Base-by-base conservation (phyloP, 2,888 invertebrate species). In the Tricholauxania praeusta region DNA sequence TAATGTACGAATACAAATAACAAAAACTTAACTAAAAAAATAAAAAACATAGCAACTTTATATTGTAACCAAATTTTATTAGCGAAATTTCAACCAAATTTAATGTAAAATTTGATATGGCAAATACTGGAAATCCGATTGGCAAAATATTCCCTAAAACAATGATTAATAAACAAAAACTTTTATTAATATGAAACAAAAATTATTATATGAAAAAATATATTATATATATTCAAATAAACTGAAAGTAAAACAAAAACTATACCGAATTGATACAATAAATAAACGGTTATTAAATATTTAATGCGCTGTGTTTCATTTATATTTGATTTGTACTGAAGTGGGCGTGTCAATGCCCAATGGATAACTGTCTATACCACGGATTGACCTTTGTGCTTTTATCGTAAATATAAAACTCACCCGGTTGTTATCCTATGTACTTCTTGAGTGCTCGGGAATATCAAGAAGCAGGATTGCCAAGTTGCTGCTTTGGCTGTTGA, bases 231-330 rank as follows among this genome's bases (percentile, higher is more conserved):
- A 74, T 74, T 65, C 73, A 75, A 73, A 77, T 74, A 72, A 73
- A 70, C 39, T 39, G 39, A 39, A 39, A 39, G 10, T 64, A 69
- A 73, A 75, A 71, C 32, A 65, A 51, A 72, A 68, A 74, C 68
- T 76, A 78, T 76, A 74, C 72, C 74, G 74, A 78, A 69, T 73
- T 72, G 71, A 74, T 63, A 77, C 73, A 72, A 74, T 77, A 82
- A 71, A 78, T 75, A 74, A 78, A 76, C 75, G 76, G 79, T 81
- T 79, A 81, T 79, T 70, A 52, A 60, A 57, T 28, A 39, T 39
- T 39, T 39, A 39, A 39, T 39, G 10, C 10, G 7, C 1, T 39
- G 32, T 32, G 6, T 39, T 39, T 39, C 6, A 39, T 8, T 39
- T 39, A 39, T 1, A 32, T 39, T 39, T 39, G 2, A 5, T 8